Evolutionary conservation across 2,113 vertebrate species (phyloP).

Genomic region (Nymphicus hollandicus): DNA sequence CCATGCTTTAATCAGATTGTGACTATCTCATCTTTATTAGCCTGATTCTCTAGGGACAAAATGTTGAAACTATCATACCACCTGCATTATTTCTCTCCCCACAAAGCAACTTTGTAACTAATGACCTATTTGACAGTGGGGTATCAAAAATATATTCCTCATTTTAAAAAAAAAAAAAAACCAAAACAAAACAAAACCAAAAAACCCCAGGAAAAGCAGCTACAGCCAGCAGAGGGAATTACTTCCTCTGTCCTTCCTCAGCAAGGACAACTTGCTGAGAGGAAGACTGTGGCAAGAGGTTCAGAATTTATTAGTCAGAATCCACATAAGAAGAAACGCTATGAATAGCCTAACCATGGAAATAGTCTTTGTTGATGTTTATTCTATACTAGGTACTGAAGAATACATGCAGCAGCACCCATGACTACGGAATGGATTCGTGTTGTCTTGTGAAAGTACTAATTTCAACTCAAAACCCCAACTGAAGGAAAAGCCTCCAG

Average conservation of each 20-base stretch:
- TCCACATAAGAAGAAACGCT: background rate
- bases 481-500: background rate
- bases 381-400: background rate
- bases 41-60: background rate
- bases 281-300: background rate
- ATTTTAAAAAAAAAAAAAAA: background rate
- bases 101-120: background rate
- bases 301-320: background rate
- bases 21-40: background rate
- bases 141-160: background rate
- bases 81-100: background rate
- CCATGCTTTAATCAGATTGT: background rate
- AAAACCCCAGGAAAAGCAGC: background rate
- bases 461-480: background rate
- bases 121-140: background rate
- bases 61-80: background rate
- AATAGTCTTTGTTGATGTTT: background rate
- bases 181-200: no score
- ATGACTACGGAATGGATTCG: background rate
- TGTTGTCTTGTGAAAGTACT: background rate
- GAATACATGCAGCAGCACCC: background rate
- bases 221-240: background rate
- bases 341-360: background rate
- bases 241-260: background rate
- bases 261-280: background rate